Conservation (phyloP, 2,888 invertebrate genomes). For the Hylaea fasciaria region DNA sequence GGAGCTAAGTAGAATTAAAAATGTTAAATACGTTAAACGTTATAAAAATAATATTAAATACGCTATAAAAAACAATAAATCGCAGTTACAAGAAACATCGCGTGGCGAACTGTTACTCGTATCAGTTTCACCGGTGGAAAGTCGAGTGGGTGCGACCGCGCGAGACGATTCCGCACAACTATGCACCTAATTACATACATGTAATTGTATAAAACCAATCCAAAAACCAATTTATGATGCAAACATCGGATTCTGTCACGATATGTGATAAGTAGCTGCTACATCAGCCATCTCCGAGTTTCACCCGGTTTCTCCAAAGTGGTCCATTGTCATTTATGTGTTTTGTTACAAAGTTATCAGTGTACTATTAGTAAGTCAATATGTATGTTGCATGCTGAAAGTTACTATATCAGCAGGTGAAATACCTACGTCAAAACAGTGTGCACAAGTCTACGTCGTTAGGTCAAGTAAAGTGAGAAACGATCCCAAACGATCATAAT, state of each 20-base stretch:
- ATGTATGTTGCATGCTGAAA: too few species aligned
- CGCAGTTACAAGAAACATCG: conserved; percentile 47
- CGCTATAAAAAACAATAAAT: conserved; percentile 13
- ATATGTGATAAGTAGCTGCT: conserved; percentile 40
- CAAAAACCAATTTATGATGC: conserved; percentile 61
- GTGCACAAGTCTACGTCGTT: too few species aligned
- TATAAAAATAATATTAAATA: conserved; percentile 13
- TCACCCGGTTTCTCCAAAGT: conserved; percentile 40
- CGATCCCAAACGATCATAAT: too few species aligned
- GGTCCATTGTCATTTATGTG: neutral
- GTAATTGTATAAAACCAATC: conserved; percentile 68
- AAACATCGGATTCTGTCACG: conserved; percentile 63
- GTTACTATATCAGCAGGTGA: too few species aligned
- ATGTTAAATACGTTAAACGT: conserved; percentile 4
- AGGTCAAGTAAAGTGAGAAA: too few species aligned
- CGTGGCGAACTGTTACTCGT: conserved; percentile 64
- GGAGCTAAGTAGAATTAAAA: conserved; percentile 14
- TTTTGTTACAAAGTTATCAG: neutral
- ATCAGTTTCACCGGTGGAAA: conserved; percentile 79
- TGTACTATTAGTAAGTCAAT: neutral
- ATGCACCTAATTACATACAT: conserved; percentile 75
- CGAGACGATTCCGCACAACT: conserved; percentile 71
- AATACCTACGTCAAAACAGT: too few species aligned
- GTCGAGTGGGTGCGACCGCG: conserved; percentile 68
- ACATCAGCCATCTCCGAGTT: conserved; percentile 40